Base-by-base conservation (phyloP, 2,797 vertebrate species). In the Halcyon badia region DNA sequence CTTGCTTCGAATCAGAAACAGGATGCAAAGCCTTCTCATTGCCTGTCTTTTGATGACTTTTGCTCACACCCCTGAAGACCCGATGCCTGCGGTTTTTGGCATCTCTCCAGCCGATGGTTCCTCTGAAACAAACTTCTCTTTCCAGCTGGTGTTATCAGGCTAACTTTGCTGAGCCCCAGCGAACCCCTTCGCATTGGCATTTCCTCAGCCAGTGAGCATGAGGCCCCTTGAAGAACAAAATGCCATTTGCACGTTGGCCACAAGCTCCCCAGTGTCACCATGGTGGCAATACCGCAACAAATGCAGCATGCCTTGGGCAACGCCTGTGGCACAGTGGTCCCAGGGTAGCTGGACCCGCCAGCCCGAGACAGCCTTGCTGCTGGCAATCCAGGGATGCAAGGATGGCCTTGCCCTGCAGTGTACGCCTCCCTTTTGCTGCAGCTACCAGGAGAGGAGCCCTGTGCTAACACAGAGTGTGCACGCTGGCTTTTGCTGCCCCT, bases 201-300 rank as follows among this genome's bases (percentile, higher is more conserved):
- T 87, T 79, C 1, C 0, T 78, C 87, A 91, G 87, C 66, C 58
- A 76, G 49, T 2, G 5, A 79, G 58, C 0, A 0, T 7, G 41
- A 75, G 44, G 54, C 41, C 0, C 0, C 70, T 3, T 14, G 13
- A 65, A 65, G 70, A n/a, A 52, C 0, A 0, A 65, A 82, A 91
- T 4, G 18, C 10, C 37, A 31, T 37, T 31, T 19, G 65, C 62
- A 1, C 1, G 20, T 9, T 1, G 1, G 54, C 73, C 35, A 9
- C 0, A 0, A 21, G 56, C 56, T 89, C 21, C 21, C 30, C 64
- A 9, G 39, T 6, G 21, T n/a, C 81, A 52, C 49, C 6, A 0
- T 0, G 0, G 57, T 1, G 8, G 72, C 46, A 83, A 35, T 57
- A 78, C 24, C 0, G 0, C 30, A 17, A 49, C 0, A 0, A 49